Percentiles rank a stretch among this genome's conserved stretches.
These are phyloP conservation scores for Gavialis gangeticus DNA, from an alignment of 2,113 vertebrate genomes.

Conservation along the genomic window DNA sequence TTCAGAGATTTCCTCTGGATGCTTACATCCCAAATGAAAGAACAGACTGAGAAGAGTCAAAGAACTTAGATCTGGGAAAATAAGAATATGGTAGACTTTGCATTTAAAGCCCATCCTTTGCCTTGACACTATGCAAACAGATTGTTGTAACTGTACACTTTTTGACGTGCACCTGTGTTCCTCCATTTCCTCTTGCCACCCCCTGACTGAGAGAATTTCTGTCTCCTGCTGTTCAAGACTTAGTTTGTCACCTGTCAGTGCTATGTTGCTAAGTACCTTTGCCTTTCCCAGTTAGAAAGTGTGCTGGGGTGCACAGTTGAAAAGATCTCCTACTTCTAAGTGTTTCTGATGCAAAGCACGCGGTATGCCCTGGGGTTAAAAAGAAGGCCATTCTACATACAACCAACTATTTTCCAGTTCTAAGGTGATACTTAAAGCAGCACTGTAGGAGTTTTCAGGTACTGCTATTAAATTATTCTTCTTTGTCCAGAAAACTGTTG, in stretches of 20 bases:
- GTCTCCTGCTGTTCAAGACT: background rate
- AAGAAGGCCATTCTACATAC: slow-evolving; percentile 1
- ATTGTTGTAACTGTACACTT: background rate
- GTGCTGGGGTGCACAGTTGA: slow-evolving; percentile 31
- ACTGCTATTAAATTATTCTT: slow-evolving; percentile 20
- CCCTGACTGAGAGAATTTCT: slow-evolving; percentile 36
- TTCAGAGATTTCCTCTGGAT: background rate
- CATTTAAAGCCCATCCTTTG: background rate
- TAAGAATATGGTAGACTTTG: background rate
- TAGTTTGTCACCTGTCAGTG: slow-evolving; percentile 37
- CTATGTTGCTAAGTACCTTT: slow-evolving; percentile 37
- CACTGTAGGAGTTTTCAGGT: slow-evolving; percentile 17
- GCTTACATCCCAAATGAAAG: background rate
- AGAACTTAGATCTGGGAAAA: background rate
- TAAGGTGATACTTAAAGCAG: slow-evolving; percentile 28
- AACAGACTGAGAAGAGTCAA: background rate
- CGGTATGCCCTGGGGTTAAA: slow-evolving; percentile 18
- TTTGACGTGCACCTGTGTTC: background rate
- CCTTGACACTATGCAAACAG: background rate
- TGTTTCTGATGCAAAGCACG: slow-evolving; percentile 6
- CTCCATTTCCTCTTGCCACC: slow-evolving; percentile 22
- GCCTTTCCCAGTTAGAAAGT: slow-evolving; percentile 46
- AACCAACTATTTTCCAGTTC: background rate
- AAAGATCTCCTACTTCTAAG: slow-evolving; percentile 32
- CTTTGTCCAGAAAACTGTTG: slow-evolving; percentile 9